These are phyloP conservation scores for Rhagophthalmus giganteus DNA, from an alignment of 2,888 invertebrate genomes.

Conservation along the genomic window DNA sequence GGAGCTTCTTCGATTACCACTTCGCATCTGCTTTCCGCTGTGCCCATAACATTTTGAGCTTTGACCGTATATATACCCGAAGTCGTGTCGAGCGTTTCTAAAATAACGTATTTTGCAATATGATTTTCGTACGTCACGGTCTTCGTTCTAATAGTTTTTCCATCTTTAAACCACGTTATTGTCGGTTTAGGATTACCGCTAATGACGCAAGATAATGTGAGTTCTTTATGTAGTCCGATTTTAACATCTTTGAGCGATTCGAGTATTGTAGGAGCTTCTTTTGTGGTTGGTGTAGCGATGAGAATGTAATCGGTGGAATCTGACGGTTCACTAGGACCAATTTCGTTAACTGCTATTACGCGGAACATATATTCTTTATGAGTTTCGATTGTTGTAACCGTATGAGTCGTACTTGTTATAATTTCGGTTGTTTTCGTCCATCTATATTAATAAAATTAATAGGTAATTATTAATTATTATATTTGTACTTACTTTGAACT, in stretches of 20 bases:
- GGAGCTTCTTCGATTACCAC: slow-evolving; percentile 71
- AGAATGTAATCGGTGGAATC: slow-evolving; percentile 68
- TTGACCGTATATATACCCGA: slow-evolving; percentile 70
- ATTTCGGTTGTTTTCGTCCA: slow-evolving; percentile 68
- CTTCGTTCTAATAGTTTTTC: slow-evolving; percentile 61
- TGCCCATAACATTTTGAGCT: slow-evolving; percentile 54
- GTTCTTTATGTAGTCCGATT: slow-evolving; percentile 65
- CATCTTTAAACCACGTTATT: slow-evolving; percentile 74
- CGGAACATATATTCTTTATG: slow-evolving; percentile 78
- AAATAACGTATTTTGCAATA: slow-evolving; percentile 67
- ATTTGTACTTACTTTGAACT: slow-evolving; percentile 62
- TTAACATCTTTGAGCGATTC: slow-evolving; percentile 69
- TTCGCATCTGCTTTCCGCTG: slow-evolving; percentile 67
- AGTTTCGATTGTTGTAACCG: slow-evolving; percentile 66
- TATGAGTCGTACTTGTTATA: slow-evolving; percentile 67
- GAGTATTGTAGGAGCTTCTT: slow-evolving; percentile 67
- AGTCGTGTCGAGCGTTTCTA: slow-evolving; percentile 61
- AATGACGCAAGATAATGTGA: slow-evolving; percentile 76
- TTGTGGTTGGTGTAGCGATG: slow-evolving; percentile 59
- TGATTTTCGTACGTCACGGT: slow-evolving; percentile 69
- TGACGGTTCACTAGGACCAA: slow-evolving; percentile 78
- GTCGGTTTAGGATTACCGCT: slow-evolving; percentile 76
- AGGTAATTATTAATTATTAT: background rate
- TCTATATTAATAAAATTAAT: slow-evolving; percentile 53
- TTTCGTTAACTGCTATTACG: slow-evolving; percentile 82